phyloP scores from a whole-genome alignment of 2,888 invertebrate genomes.

The Pristionchus maxplancki region DNA sequence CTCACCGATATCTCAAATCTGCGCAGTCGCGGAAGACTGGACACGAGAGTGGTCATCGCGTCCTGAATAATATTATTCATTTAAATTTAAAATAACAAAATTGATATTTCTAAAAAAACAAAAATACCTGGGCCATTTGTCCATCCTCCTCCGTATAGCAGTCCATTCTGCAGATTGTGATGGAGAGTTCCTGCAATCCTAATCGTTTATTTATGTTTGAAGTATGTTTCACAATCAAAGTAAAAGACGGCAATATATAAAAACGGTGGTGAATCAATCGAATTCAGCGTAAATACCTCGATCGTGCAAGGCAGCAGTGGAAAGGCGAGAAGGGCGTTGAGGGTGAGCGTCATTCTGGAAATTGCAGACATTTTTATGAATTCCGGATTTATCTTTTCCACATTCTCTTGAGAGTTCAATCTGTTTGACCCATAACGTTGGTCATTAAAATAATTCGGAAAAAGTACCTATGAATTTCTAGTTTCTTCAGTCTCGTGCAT shows the following conservation, averaged over 20 bases:
- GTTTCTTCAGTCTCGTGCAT: background rate
- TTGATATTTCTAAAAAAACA: too few species aligned
- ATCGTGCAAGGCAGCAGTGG: conserved; percentile 39
- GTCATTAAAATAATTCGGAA: too few species aligned
- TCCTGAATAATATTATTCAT: background rate
- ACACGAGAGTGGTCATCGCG: background rate
- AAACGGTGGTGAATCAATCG: background rate
- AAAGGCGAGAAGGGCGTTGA: conserved; percentile 38
- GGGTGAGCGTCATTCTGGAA: conserved; percentile 41
- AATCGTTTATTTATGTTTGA: background rate
- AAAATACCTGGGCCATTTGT: conserved; percentile 28
- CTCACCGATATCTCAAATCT: conserved; percentile 46
- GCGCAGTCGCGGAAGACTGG: background rate
- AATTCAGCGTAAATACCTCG: background rate
- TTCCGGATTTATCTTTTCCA: too few species aligned
- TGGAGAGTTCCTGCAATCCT: background rate
- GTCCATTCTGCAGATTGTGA: conserved; percentile 45
- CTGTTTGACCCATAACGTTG: too few species aligned
- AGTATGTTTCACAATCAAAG: background rate
- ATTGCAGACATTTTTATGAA: too few species aligned
- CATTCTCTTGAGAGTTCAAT: too few species aligned
- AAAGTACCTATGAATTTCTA: conserved; percentile 17
- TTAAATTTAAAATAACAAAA: background rate
- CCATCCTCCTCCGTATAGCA: conserved; percentile 45
- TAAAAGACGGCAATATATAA: background rate